Evolutionary conservation across 2,888 invertebrate genomes (phyloP).

Genomic region (Melanophora roralis): DNA sequence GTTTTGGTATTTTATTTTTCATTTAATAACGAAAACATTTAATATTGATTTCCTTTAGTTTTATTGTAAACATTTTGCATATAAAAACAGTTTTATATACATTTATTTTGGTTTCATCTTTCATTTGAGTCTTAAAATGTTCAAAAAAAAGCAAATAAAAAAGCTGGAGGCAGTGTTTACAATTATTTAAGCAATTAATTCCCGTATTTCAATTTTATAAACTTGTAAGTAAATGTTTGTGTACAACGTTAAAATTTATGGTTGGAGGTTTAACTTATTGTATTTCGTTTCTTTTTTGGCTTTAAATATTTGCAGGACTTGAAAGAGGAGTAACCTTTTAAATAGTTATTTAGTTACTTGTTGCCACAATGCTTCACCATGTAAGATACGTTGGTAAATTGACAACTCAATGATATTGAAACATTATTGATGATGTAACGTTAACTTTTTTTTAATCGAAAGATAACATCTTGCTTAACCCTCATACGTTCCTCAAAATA

Average conservation of each 20-base stretch:
- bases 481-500: too few species aligned
- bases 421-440: constrained; percentile 20
- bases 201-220: constrained; percentile 48
- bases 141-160: constrained; percentile 11
- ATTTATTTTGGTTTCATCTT: constrained; percentile 36
- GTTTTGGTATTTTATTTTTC: not conserved
- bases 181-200: constrained; percentile 57
- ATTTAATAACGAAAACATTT: not conserved
- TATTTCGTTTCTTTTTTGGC: not conserved
- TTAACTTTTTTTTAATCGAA: not conserved
- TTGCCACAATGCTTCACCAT: not conserved
- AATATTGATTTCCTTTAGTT: not conserved
- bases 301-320: not conserved
- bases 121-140: constrained; percentile 14
- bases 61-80: not conserved
- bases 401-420: constrained; percentile 50
- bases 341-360: constrained; percentile 36
- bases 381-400: constrained; percentile 14
- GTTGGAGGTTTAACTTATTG: not conserved
- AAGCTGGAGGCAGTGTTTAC: constrained; percentile 44
- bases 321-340: constrained; percentile 50
- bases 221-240: constrained; percentile 22
- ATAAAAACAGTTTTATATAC: constrained; percentile 15
- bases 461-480: constrained; percentile 37
- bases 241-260: constrained; percentile 39